Evolutionary conservation across 1,140 invertebrate species (phyloP).

Genomic region (Augochlora pura): DNA sequence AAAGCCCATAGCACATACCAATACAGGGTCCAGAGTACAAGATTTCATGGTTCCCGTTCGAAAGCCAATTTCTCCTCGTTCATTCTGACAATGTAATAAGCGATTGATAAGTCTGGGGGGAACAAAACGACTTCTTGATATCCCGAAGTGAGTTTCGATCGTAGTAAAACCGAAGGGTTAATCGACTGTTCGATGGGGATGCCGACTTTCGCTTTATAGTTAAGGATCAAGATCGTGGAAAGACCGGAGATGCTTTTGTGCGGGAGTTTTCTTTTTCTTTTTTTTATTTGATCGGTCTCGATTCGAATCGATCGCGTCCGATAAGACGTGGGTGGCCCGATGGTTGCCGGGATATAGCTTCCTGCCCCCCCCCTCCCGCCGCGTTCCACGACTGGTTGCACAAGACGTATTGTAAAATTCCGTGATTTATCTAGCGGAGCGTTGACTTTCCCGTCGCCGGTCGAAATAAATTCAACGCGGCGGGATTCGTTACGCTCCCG

Average conservation of each 20-base stretch:
- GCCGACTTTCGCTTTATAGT: background rate
- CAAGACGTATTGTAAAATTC: conserved; percentile 27
- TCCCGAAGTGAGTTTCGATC: no score
- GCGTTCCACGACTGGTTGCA: background rate
- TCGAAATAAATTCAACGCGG: conserved; percentile 28
- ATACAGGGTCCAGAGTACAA: no score
- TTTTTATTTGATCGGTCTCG: background rate
- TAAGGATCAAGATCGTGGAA: background rate
- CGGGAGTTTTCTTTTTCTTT: background rate
- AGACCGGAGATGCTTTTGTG: background rate
- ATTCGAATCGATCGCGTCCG: background rate
- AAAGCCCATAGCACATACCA: no score
- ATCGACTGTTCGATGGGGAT: no score
- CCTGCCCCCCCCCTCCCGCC: background rate
- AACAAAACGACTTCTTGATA: no score
- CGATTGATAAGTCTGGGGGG: no score
- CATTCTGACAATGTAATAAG: no score
- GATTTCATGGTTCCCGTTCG: no score
- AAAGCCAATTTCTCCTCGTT: no score
- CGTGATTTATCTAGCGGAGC: conserved; percentile 19
- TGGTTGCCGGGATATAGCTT: background rate
- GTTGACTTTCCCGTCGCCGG: conserved; percentile 14
- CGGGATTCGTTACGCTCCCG: conserved; percentile 13
- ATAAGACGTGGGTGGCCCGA: background rate
- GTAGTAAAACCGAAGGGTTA: no score